Evolutionary conservation across 2,797 vertebrate genomes (phyloP).

Genomic region (Vespertilio murinus): DNA sequence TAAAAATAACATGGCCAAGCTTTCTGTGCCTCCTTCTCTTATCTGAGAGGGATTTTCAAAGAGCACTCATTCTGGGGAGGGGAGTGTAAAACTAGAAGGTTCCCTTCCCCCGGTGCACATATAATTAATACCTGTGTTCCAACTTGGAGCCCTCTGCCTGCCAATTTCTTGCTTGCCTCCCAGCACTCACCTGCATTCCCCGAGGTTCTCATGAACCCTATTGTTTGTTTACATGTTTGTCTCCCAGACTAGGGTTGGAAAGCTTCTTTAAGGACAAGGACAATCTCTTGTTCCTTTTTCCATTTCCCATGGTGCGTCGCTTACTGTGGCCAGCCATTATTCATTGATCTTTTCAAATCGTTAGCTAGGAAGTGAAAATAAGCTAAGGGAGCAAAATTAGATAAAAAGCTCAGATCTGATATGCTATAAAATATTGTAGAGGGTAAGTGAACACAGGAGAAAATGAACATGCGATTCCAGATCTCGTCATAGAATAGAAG

Average conservation of each 20-base stretch:
- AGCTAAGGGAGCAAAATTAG: neutral
- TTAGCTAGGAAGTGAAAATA: neutral
- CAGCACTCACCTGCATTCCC: neutral
- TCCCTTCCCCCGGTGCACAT: too few species aligned
- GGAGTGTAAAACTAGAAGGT: slow-evolving; percentile 23
- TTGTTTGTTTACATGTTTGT: slow-evolving; percentile 45
- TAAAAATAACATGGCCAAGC: neutral
- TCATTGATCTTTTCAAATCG: neutral
- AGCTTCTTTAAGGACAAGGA: slow-evolving; percentile 39
- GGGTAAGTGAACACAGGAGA: neutral
- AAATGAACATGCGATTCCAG: neutral
- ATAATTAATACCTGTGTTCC: neutral
- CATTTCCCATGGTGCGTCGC: neutral
- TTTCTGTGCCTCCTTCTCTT: neutral
- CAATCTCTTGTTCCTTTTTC: neutral
- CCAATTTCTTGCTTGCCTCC: neutral
- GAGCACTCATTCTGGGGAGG: neutral
- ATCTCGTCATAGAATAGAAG: neutral
- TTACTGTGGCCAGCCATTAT: neutral
- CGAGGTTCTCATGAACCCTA: neutral
- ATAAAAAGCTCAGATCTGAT: neutral
- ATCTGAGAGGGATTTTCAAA: neutral
- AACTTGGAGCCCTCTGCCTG: neutral
- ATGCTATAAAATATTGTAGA: neutral
- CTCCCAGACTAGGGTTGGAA: slow-evolving; percentile 18